phyloP scores from a whole-genome alignment of 2,113 vertebrate species.

The Puffinus mauretanicus region DNA sequence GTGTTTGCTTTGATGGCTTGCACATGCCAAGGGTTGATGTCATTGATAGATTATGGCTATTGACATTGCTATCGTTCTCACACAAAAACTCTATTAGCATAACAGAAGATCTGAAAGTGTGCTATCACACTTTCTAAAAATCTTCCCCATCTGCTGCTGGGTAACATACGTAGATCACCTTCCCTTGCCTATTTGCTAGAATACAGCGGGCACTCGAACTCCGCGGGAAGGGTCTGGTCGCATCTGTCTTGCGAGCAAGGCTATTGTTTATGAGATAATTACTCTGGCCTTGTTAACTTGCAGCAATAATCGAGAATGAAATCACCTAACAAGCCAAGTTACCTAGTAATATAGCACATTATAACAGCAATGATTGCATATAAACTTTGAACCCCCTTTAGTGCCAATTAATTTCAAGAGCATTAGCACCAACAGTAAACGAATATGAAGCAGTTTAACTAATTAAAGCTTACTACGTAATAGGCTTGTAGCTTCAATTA shows the following conservation, averaged over 20 bases:
- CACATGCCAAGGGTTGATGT: constrained; percentile 68
- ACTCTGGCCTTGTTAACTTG: constrained; percentile 36
- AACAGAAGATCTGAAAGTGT: constrained; percentile 18
- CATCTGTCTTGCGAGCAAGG: neutral
- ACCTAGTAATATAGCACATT: constrained; percentile 37
- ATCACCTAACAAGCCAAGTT: constrained; percentile 41
- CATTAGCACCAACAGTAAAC: constrained; percentile 56
- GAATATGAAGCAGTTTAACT: constrained; percentile 42
- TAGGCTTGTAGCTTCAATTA: constrained; percentile 27
- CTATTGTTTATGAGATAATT: constrained; percentile 26
- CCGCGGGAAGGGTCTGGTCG: neutral
- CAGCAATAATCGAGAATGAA: constrained; percentile 7
- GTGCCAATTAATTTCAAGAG: constrained; percentile 54
- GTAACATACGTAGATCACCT: neutral
- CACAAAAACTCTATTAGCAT: constrained; percentile 74
- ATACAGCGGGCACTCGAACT: neutral
- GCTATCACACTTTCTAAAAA: constrained; percentile 1
- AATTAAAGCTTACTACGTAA: constrained; percentile 53
- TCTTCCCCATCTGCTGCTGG: constrained; percentile 25
- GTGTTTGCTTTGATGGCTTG: constrained; percentile 80
- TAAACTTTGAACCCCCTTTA: constrained; percentile 49
- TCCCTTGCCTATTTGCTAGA: neutral
- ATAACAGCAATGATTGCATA: constrained; percentile 5
- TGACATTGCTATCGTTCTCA: constrained; percentile 54
- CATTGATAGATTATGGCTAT: constrained; percentile 65